Evolutionary conservation across 2,888 invertebrate genomes (phyloP), one percentile per base, ranked within the genome.

Genomic region (Ganaspis brasiliensis): DNA sequence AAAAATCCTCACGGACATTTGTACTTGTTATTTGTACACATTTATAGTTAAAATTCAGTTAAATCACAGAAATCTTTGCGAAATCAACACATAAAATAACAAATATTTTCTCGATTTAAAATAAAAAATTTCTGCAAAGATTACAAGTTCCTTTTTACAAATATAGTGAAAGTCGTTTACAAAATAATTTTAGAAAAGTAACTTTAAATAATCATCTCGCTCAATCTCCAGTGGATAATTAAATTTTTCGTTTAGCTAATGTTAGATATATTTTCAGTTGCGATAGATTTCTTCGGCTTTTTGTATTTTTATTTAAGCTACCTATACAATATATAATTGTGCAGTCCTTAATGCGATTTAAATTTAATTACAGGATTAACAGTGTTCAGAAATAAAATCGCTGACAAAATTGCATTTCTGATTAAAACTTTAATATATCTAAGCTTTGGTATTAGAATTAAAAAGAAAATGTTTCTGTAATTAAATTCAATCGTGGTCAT

Each of bases 321-420:
- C 77, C 83, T 88, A 86, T 89, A 82, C 83, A 87, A 81, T 88
- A 84, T 82, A 52, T 52, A 89, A 85, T 88, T 89, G 89, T 89
- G 89, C 89, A 89, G 86, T 89, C 86, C 75, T 80, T 78, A 76
- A 81, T 78, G 73, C 73, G 77, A 82, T 83, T 72, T 79, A 81
- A 85, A 82, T 87, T 87, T 84, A 85, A 87, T 82, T 84, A 84
- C 82, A 87, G 83, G 82, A 82, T 57, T 37, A 55, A 24, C n/a
- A 52, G 14, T 67, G 75, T 61, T 45, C 56, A 57, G 63, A 59
- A 77, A 76, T 67, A 45, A 67, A 67, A n/a, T 59, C 76, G 75
- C 74, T 76, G 75, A 76, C 31, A 74, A 78, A 73, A 78, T 4
- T 31, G 31, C 31, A 76, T 75, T 75, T 56, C 77, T 79, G 63